Evolutionary conservation across 2,797 vertebrate genomes (phyloP), one percentile per base, ranked within the genome.

Genomic region (Sebastes trivittatus): DNA sequence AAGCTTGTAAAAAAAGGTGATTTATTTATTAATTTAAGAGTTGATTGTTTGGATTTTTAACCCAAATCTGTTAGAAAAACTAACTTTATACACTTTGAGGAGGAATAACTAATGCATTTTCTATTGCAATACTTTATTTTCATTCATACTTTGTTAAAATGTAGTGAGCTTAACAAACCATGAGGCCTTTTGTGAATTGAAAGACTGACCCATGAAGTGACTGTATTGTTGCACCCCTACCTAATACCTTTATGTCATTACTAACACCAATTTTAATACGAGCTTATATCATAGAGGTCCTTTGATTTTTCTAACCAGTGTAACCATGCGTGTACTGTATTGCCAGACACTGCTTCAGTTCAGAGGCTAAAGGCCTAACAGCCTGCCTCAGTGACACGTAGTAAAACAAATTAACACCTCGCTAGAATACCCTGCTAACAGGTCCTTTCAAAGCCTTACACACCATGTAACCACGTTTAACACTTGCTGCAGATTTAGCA

Each of bases 351-450:
- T 79, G 91, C 89, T 89, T 90, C 89, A 88, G 91, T 83, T 84
- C 80, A 85, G 83, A 89, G 92, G 94, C 84, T 84, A 91, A 94
- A 88, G 92, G 87, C 93, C 92, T 93, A 90, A 94, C 90, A 93
- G 92, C 91, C 86, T 93, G 91, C 85, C 92, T 87, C 93, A 81
- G 92, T 93, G 89, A 79, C 93, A 95, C 93, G 85, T 93, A 92
- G 93, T 95, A 93, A 96, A 96, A 95, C 91, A 92, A 95, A 92
- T 95, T 94, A 95, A 94, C 94, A 94, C 94, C 92, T 95, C 65
- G 32, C 86, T 89, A 71, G 92, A 93, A 94, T 86, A 90, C 78
- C 76, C 88, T 60, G 85, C 90, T 90, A 88, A 93, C 87, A 60
- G 80, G 84, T 72, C 86, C 79, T 80, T 93, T 90, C 87, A 92